Conservation (phyloP, 2,888 invertebrate species). For the Pycnomerus fuliginosus region DNA sequence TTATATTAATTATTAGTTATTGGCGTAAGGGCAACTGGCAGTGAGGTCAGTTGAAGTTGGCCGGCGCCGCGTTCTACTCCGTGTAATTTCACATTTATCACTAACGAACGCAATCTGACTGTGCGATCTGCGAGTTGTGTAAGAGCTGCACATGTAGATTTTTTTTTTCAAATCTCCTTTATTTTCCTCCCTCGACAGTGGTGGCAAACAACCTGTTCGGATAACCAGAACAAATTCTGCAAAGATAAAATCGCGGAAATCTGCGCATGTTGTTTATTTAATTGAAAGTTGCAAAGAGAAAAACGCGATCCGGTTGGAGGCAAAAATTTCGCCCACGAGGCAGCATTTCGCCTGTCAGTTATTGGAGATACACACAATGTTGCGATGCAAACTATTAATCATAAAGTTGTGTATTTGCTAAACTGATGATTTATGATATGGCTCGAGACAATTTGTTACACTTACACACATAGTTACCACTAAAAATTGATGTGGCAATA, state of each 20-base stretch:
- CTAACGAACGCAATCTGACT: slow-evolving; percentile 18
- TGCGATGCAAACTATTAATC: slow-evolving; percentile 18
- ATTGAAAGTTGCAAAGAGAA: too few species aligned
- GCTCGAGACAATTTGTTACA: slow-evolving; percentile 19
- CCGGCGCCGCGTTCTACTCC: slow-evolving; percentile 28
- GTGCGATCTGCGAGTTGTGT: slow-evolving; percentile 11
- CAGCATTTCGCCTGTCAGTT: too few species aligned
- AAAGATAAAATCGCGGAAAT: slow-evolving; percentile 1
- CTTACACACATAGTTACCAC: slow-evolving; percentile 19
- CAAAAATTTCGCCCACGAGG: too few species aligned
- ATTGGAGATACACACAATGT: too few species aligned
- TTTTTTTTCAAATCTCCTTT: too few species aligned
- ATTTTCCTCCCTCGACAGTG: too few species aligned
- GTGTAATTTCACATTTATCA: slow-evolving; percentile 35
- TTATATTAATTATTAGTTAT: slow-evolving; percentile 16
- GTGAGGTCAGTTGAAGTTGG: slow-evolving; percentile 17
- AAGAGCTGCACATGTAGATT: neutral
- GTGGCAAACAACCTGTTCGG: slow-evolving; percentile 4
- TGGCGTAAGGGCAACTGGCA: slow-evolving; percentile 10
- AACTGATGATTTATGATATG: slow-evolving; percentile 15
- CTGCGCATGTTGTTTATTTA: too few species aligned
- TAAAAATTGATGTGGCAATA: too few species aligned
- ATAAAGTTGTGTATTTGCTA: slow-evolving; percentile 13
- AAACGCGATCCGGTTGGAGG: too few species aligned
- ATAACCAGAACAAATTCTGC: slow-evolving; percentile 1